Evolutionary conservation across 2,113 vertebrate genomes (phyloP), one percentile per base, ranked within the genome.

Genomic region (Indicator indicator): DNA sequence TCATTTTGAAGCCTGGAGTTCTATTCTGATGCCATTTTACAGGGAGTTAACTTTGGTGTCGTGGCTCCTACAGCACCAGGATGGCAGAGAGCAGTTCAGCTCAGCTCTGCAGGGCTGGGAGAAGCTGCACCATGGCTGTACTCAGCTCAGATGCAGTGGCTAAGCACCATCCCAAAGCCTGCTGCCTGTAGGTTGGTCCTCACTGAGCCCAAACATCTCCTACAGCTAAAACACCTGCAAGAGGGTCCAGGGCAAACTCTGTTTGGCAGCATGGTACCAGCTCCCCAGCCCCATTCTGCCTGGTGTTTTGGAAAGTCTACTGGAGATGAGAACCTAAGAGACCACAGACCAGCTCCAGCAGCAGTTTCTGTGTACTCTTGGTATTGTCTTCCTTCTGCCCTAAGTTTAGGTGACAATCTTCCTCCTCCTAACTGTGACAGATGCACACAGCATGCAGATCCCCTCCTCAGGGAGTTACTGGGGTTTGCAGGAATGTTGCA

Each of bases 331-430:
- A 77, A 90, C 74, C 8, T 8, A 44, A n/a, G n/a, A 62, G 32
- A 52, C 9, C 12, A 19, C 0, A 3, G 27, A 72, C 9, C 1
- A 0, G 28, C 56, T 88, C 48, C 26, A 36, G 23, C 15, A 82
- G 48, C 11, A 82, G 12, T 13, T 64, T 50, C 62, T 38, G 18
- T 3, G 4, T 30, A 56, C 5, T 40, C 28, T 30, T 44, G 33
- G 12, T 56, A 9, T 20, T 19, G 24, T 3, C 50, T 55, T 86
- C 70, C 54, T 94, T 54, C 65, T 63, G 52, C 6, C 18, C 32
- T 6, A 21, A 18, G 27, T 58, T 40, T 8, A 32, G 12, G 6
- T 26, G 18, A 18, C 27, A 83, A 5, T 13, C 62, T 80, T 74
- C 56, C 55, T 88, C n/a, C 42, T 59, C n/a, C 5, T 20, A 50